These are phyloP conservation scores for Syngnathus floridae DNA, from an alignment of 2,113 vertebrate genomes.

Conservation along the genomic window DNA sequence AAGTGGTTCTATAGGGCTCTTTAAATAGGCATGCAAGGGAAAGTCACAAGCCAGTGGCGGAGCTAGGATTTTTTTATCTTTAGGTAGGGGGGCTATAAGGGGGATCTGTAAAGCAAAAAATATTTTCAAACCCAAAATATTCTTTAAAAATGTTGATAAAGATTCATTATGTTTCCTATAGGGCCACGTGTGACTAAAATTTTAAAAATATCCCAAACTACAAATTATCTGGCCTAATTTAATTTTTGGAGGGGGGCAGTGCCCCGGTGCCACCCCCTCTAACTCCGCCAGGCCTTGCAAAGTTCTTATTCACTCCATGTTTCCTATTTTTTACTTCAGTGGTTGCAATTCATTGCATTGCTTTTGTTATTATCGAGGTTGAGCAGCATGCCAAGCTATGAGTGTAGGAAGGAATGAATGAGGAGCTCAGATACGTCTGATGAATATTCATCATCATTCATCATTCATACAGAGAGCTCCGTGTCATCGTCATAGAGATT, in stretches of 20 bases:
- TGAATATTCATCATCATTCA: slow-evolving; percentile 52
- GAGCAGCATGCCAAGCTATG: neutral
- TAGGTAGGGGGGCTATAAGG: too few relatives aligned
- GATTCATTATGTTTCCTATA: too few relatives aligned
- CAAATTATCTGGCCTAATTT: too few relatives aligned
- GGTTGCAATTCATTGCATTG: neutral
- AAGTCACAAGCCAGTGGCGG: neutral
- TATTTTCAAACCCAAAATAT: too few relatives aligned
- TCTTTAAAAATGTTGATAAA: too few relatives aligned
- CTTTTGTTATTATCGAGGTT: slow-evolving; percentile 6
- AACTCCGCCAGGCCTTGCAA: neutral
- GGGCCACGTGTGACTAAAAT: too few relatives aligned
- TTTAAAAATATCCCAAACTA: too few relatives aligned
- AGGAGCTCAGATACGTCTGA: slow-evolving; percentile 37
- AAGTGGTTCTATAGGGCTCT: neutral
- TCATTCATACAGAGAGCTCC: slow-evolving; percentile 43
- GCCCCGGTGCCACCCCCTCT: neutral
- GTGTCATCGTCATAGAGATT: slow-evolving; percentile 42
- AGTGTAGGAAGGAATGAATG: slow-evolving; percentile 24
- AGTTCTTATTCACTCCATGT: neutral
- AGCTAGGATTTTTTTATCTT: too few relatives aligned
- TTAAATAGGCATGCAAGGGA: neutral
- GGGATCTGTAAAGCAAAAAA: too few relatives aligned
- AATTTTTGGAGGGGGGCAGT: too few relatives aligned
- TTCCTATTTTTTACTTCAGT: neutral